Base-by-base conservation (phyloP, 2,888 invertebrate genomes). In the Lomographa bimaculata region DNA sequence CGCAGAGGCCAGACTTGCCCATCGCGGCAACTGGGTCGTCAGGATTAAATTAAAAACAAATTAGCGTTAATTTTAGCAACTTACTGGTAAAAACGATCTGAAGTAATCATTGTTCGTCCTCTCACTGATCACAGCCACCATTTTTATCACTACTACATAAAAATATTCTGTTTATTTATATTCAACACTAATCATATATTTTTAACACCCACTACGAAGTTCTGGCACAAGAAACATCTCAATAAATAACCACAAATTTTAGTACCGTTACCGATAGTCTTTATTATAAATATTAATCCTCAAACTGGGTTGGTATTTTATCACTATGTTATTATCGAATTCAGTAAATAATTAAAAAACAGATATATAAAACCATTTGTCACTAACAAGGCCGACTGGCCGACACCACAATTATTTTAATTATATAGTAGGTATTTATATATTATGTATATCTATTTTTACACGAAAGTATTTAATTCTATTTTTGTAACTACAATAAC, bases 31-130 rank as follows among this genome's bases (percentile, higher is more conserved):
- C n/a, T n/a, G n/a, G n/a, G n/a, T n/a, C n/a, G n/a, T n/a, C n/a
- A n/a, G n/a, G n/a, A n/a, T n/a, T n/a, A n/a, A n/a, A n/a, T n/a
- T n/a, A n/a, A n/a, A n/a, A n/a, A n/a, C n/a, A n/a, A n/a, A n/a
- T n/a, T n/a, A n/a, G n/a, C n/a, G n/a, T n/a, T n/a, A n/a, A n/a
- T n/a, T n/a, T n/a, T n/a, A n/a, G 7, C 7, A 45, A 85, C 87
- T 89, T 74, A 89, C 87, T 57, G 87, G 87, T 54, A 89, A 63
- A 58, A 89, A 87, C 2, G 86, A 77, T 46, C 71, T 71, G 53
- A 89, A 87, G 58, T 74, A 87, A 53, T 79, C 77, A 65, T 83
- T 84, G 56, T 77, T 77, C 7, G 66, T 67, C 50, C 75, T 70
- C 55, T 72, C 72, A 17, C 68, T 69, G n/a, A 78, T 64, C 55